These are phyloP conservation scores for Amazona vittata DNA, from an alignment of 2,113 vertebrate species.

Conservation along the genomic window DNA sequence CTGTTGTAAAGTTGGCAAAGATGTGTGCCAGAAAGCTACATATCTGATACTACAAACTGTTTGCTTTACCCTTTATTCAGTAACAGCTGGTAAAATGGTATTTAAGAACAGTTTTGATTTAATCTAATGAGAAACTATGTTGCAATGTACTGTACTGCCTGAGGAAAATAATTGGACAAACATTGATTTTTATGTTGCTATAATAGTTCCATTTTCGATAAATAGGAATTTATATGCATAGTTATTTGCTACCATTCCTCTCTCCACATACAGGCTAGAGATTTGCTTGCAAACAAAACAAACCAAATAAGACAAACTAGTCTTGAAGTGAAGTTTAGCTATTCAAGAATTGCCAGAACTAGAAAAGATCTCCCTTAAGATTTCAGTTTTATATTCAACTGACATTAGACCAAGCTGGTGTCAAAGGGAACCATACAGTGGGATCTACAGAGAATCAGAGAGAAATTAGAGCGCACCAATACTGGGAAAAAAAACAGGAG, in stretches of 20 bases:
- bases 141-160: conserved; percentile 69
- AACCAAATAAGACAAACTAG: neutral
- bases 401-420: neutral
- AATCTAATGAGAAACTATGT: conserved; percentile 78
- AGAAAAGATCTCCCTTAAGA: neutral
- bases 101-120: conserved; percentile 81
- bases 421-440: neutral
- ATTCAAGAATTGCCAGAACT: neutral
- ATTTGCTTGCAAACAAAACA: neutral
- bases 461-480: neutral
- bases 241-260: conserved; percentile 65
- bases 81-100: conserved; percentile 82
- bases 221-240: conserved; percentile 78
- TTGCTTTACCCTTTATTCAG: conserved; percentile 70
- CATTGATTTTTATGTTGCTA: conserved; percentile 81
- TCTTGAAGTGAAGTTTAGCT: neutral
- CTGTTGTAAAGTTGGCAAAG: conserved; percentile 69
- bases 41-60: conserved; percentile 66
- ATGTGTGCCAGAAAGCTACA: conserved; percentile 60
- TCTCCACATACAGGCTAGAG: conserved; percentile 1
- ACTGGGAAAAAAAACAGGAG: neutral
- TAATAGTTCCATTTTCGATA: conserved; percentile 78
- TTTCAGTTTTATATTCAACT: conserved; percentile 14
- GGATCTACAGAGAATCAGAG: neutral
- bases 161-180: conserved; percentile 80